Evolutionary conservation across 2,888 invertebrate genomes (phyloP).

Genomic region (Troglohyphantes excavatus): DNA sequence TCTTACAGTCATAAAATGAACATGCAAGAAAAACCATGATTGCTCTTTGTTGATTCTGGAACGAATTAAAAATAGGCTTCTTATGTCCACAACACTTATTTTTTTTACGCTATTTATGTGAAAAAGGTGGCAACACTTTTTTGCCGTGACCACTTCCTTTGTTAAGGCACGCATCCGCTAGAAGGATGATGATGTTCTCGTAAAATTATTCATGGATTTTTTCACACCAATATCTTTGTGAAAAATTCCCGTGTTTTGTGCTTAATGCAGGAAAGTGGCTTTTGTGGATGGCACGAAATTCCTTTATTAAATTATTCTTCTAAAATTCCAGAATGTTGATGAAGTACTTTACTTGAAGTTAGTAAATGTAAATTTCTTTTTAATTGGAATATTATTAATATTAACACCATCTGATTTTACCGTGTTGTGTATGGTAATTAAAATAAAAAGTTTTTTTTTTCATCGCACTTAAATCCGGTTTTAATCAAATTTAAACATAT

Average conservation of each 20-base stretch:
- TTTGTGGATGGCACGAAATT: background rate
- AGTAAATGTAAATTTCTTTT: too few species aligned
- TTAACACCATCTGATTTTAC: too few species aligned
- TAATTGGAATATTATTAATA: too few species aligned
- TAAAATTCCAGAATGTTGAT: background rate
- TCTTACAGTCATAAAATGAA: conserved; percentile 32
- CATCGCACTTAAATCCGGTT: conserved; percentile 2
- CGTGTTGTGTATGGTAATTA: too few species aligned
- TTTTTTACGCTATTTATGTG: conserved; percentile 3
- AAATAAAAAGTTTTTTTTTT: too few species aligned
- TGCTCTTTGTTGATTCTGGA: conserved; percentile 18
- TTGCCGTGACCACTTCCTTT: conserved; percentile 22
- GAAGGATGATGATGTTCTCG: conserved; percentile 11
- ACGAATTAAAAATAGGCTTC: conserved; percentile 31
- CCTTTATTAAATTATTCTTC: conserved; percentile 7
- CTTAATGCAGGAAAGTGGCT: background rate
- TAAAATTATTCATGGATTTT: conserved; percentile 58
- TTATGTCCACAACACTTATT: conserved; percentile 17
- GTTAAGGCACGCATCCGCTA: conserved; percentile 39
- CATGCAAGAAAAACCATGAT: conserved; percentile 29
- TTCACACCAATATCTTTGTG: background rate
- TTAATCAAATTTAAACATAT: too few species aligned
- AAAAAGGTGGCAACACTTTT: conserved; percentile 19
- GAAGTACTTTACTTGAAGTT: background rate
- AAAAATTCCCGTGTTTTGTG: background rate